Percentiles rank a stretch among this genome's conserved stretches.
Conservation (phyloP, 2,888 invertebrate genomes). For the Dryadula phaetusa region DNA sequence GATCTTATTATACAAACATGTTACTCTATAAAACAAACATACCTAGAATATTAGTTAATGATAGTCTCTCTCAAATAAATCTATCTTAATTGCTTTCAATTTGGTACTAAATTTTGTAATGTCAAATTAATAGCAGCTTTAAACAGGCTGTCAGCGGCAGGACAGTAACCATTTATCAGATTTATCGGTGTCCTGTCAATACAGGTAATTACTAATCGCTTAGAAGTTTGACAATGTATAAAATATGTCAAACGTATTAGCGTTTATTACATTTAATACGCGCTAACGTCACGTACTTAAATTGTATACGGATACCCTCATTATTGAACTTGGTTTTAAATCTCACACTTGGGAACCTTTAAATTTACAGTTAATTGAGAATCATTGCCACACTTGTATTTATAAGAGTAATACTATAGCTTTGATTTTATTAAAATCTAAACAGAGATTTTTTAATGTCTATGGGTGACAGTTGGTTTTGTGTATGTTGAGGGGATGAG, state of each 20-base stretch:
- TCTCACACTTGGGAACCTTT: not conserved
- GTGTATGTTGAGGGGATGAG: too few relatives aligned
- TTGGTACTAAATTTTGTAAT: slow-evolving; percentile 47
- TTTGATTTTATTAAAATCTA: too few relatives aligned
- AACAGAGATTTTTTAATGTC: too few relatives aligned
- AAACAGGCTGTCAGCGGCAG: slow-evolving; percentile 33
- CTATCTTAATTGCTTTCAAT: slow-evolving; percentile 26
- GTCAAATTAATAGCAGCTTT: slow-evolving; percentile 29
- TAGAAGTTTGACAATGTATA: slow-evolving; percentile 25
- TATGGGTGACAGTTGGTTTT: too few relatives aligned
- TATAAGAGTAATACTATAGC: not conserved
- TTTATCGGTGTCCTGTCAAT: slow-evolving; percentile 29
- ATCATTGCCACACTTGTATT: not conserved
- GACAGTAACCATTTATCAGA: slow-evolving; percentile 34
- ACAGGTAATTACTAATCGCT: slow-evolving; percentile 33
- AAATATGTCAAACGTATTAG: not conserved
- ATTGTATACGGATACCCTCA: not conserved
- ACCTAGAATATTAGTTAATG: not conserved
- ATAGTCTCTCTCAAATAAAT: slow-evolving; percentile 4
- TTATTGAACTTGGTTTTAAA: not conserved
- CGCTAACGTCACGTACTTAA: not conserved
- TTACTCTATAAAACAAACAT: not conserved
- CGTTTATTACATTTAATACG: not conserved
- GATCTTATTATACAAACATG: not conserved
- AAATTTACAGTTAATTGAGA: not conserved